Evolutionary conservation across 1,140 invertebrate genomes (phyloP), one percentile per base, ranked within the genome.

Genomic region (Drosophila murphyi): DNA sequence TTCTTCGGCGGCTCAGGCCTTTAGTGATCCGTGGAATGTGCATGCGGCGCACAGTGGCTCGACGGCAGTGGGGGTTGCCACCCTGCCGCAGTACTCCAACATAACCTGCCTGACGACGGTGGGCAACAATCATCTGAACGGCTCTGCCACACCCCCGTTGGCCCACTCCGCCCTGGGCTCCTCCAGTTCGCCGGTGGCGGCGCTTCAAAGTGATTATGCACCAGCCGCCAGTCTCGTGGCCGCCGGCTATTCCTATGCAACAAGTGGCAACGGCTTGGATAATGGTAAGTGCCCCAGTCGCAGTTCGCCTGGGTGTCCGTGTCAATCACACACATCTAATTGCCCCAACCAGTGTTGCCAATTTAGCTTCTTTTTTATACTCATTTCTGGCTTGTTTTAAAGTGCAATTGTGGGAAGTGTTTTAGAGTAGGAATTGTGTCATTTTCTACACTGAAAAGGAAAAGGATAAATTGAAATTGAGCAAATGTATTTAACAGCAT

Each of bases 21-120:
- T 90, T 29, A 62, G 55, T 0, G 85, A 89, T 76, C 62, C 80
- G 4, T 92, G 91, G 91, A 91, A 77, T 10, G 72, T 86, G 35
- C 83, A 91, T 61, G 78, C 79, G 0, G 70, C 89, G 35, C 88
- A 90, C 43, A 83, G 76, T 59, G 78, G 82, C 0, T 7, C 79
- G 2, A 4, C 87, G 0, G 65, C 71, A 7, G 59, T 79, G 28
- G 68, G 77, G 3, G 78, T 89, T 34, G 69, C 56, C 6, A 60
- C 71, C 0, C 47, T 92, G 78, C 88, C 91, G 0, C 91, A 91
- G 52, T 92, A 92, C 76, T 85, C 91, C 5, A 92, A 91, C 56
- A 89, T 91, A 51, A 75, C 86, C 70, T 76, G 86, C 70, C 72
- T 92, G 28, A 77, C 83, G 5, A 61, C 77, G 0, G 60, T 78